Evolutionary conservation across 2,113 vertebrate species (phyloP).

Genomic region (Mustelus asterias): DNA sequence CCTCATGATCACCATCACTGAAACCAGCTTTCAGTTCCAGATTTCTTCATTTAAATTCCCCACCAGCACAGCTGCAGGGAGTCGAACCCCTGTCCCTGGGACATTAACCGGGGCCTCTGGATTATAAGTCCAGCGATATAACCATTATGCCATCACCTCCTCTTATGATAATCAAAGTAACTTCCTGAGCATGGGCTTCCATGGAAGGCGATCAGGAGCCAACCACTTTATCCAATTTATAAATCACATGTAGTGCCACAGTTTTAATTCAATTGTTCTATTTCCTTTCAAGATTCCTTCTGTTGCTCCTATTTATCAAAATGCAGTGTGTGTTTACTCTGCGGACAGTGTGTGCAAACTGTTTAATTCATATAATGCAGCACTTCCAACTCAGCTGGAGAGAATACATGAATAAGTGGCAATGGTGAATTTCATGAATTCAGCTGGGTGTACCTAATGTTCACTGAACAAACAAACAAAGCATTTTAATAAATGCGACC

Average conservation of each 20-base stretch:
- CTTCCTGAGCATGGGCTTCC: not conserved
- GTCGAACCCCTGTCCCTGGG: no score
- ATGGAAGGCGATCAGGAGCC: not conserved
- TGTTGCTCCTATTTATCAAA: not conserved
- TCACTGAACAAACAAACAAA: not conserved
- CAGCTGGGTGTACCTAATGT: not conserved
- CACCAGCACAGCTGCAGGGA: no score
- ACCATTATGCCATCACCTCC: no score
- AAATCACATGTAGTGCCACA: not conserved
- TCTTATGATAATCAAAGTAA: not conserved
- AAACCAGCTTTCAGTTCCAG: no score
- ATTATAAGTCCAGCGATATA: no score
- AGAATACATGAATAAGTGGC: not conserved
- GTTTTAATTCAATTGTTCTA: not conserved
- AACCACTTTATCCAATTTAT: not conserved
- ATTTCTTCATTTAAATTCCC: no score
- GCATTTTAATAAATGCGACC: not conserved
- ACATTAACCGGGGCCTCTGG: no score
- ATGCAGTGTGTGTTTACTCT: not conserved
- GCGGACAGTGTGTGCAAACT: not conserved
- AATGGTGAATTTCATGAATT: not conserved
- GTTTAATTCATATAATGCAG: constrained; percentile 13
- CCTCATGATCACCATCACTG: no score
- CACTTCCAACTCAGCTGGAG: not conserved
- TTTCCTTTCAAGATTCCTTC: not conserved